A percentile compares a stretch with the other conserved stretches of the same genome.
These are phyloP conservation scores for Aulostomus chinensis DNA, from an alignment of 2,797 vertebrate species.

Conservation along the genomic window DNA sequence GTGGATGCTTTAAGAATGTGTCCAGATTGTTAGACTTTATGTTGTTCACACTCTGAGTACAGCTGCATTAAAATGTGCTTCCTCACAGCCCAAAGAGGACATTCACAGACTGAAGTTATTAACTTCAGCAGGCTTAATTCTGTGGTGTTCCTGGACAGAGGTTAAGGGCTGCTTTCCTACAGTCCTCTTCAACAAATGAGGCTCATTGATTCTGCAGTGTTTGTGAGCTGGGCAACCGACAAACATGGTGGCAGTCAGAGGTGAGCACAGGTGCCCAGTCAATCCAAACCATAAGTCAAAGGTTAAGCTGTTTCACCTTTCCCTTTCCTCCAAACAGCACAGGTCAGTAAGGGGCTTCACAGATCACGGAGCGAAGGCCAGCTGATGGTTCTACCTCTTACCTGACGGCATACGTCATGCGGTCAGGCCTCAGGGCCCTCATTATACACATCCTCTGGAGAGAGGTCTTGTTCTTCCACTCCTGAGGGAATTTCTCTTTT, in stretches of 20 bases:
- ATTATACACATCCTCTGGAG: conserved; percentile 93
- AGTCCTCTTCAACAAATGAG: conserved; percentile 3
- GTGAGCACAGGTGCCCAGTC: conserved; percentile 2
- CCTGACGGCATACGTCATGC: conserved; percentile 91
- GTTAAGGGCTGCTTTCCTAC: too few relatives aligned
- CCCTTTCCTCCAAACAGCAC: conserved; percentile 12
- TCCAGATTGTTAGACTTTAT: too few relatives aligned
- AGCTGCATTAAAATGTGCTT: too few relatives aligned
- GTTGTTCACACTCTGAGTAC: too few relatives aligned
- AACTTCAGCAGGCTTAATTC: too few relatives aligned
- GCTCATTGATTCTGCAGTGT: conserved; percentile 10
- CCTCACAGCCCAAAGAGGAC: too few relatives aligned
- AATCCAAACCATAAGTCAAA: conserved; percentile 17
- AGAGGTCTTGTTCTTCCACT: conserved; percentile 92
- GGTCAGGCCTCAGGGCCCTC: conserved; percentile 89
- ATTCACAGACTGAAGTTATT: too few relatives aligned
- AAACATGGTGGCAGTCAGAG: background rate
- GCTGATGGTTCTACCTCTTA: conserved; percentile 48
- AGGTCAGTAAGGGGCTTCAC: conserved; percentile 11
- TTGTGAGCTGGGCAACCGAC: conserved; percentile 13
- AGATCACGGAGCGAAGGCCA: conserved; percentile 25
- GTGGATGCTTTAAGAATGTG: too few relatives aligned
- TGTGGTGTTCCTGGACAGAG: background rate
- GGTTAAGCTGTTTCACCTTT: conserved; percentile 37
- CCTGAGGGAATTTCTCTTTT: conserved; percentile 94